Evolutionary conservation across 64 coral and sea anemone species (phyloP).

Genomic region (Pocillopora damicornis): DNA sequence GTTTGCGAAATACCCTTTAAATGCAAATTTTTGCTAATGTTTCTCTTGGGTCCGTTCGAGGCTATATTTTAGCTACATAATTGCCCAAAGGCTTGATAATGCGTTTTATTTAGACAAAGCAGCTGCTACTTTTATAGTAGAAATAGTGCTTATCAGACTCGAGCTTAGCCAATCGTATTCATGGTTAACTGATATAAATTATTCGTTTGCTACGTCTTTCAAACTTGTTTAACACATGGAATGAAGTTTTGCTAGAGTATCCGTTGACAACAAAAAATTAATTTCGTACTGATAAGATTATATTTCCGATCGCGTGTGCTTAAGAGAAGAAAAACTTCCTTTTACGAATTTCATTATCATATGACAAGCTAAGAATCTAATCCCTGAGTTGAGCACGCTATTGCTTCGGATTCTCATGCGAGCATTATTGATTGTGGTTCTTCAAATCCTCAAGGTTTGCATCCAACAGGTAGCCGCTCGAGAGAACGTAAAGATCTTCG

Average conservation of each 20-base stretch:
- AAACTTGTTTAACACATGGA: background rate
- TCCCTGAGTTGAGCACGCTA: background rate
- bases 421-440: background rate
- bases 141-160: background rate
- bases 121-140: background rate
- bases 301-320: too few species aligned
- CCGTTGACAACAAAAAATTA: background rate
- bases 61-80: background rate
- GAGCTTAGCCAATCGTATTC: background rate
- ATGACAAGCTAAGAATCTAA: background rate
- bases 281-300: background rate
- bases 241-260: background rate
- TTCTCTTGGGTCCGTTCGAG: background rate
- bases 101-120: background rate
- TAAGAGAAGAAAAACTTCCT: background rate
- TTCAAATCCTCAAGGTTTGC: background rate
- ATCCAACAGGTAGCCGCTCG: background rate
- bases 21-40: slow-evolving; percentile 8
- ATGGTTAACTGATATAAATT: background rate
- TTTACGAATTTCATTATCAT: background rate
- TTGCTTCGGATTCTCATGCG: background rate
- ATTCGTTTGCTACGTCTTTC: background rate
- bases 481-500: background rate
- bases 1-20: background rate
- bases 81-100: background rate